A percentile compares a stretch with the other conserved stretches of the same genome.
Conservation (phyloP, 2,113 vertebrate genomes). For the Craseonycteris thonglongyai region DNA sequence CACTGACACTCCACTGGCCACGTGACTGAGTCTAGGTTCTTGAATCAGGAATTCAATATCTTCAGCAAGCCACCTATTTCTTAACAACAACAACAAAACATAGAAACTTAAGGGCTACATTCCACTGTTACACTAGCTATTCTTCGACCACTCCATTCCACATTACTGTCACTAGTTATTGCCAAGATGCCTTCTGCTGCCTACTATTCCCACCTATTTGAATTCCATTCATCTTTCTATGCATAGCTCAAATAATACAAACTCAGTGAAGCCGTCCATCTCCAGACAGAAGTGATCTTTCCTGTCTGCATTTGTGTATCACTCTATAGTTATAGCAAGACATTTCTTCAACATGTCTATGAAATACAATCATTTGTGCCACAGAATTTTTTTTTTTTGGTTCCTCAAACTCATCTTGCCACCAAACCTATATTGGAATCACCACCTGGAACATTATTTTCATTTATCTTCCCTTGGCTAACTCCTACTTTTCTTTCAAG, state of each 20-base stretch:
- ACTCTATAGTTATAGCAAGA: neutral
- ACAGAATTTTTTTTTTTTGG: neutral
- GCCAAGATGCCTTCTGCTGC: neutral
- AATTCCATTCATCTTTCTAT: neutral
- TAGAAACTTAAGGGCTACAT: neutral
- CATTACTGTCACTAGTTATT: neutral
- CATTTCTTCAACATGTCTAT: neutral
- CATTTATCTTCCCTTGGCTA: neutral
- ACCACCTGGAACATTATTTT: neutral
- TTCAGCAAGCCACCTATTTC: neutral
- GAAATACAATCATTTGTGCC: neutral
- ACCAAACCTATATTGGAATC: neutral
- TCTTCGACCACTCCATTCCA: neutral
- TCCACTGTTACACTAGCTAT: neutral
- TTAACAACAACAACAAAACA: neutral
- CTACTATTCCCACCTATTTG: neutral
- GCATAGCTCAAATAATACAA: neutral
- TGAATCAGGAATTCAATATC: neutral
- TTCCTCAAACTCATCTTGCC: neutral
- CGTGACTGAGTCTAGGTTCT: neutral
- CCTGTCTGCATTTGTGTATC: neutral
- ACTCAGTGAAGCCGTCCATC: neutral
- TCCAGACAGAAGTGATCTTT: neutral
- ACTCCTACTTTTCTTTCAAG: neutral
- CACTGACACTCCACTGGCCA: neutral